Evolutionary conservation across 1,140 invertebrate species (phyloP).

Genomic region (Xylocopa sonorina): DNA sequence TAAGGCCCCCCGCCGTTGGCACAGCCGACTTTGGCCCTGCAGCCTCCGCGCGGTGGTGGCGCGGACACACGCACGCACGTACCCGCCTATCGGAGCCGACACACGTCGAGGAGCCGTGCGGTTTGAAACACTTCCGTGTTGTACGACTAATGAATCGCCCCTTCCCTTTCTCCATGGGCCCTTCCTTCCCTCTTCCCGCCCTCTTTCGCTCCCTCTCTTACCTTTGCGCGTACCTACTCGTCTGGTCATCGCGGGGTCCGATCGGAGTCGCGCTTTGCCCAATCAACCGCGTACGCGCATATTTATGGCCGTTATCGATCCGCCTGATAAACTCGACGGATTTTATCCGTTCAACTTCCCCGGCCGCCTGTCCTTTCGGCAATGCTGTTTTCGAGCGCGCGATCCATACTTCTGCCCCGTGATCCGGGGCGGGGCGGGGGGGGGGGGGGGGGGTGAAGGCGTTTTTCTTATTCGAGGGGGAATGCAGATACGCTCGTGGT

Average conservation of each 20-base stretch:
- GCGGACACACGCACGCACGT: conserved; percentile 6
- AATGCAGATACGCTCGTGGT: neutral
- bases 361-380: no score
- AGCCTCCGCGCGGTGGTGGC: conserved; percentile 7
- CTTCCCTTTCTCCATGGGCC: conserved; percentile 69
- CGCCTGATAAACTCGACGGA: conserved; percentile 47
- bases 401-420: no score
- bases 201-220: conserved; percentile 12
- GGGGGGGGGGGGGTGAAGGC: conserved; percentile 3
- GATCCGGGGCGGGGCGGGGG: no score
- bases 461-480: neutral
- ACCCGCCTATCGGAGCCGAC: conserved; percentile 6
- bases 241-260: conserved; percentile 30
- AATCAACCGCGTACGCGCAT: conserved; percentile 53
- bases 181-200: conserved; percentile 60
- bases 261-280: conserved; percentile 46
- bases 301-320: conserved; percentile 58
- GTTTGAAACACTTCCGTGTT: conserved; percentile 79
- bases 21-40: conserved; percentile 54
- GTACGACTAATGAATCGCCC: conserved; percentile 81
- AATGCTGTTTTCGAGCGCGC: conserved; percentile 18
- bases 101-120: conserved; percentile 63
- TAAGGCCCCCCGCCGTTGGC: conserved; percentile 52
- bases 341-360: no score
- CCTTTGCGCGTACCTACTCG: no score